Evolutionary conservation across 2,888 invertebrate species (phyloP), one percentile per base, ranked within the genome.

Genomic region (Chymomyza caudatula): DNA sequence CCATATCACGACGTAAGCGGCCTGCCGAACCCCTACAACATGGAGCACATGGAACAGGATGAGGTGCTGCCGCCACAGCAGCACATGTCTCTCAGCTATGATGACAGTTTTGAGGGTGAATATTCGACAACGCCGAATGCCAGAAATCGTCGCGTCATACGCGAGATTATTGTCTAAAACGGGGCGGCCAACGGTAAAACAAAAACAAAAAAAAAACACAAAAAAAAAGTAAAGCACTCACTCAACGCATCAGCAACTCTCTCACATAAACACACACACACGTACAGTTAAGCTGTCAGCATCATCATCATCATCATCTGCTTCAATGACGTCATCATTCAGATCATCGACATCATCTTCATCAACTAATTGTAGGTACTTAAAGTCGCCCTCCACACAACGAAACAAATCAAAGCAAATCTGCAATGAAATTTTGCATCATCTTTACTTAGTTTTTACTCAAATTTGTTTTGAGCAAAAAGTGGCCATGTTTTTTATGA

Each of bases 81-180:
- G 88, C 96, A 96, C 90, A 94, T 96, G 91, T 96, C 96, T 67
- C 93, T 97, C 82, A 95, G 96, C 89, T 97, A 97, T 91, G 97
- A 97, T 91, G 97, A 97, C 92, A 96, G 96, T 83, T 93, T 97
- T 60, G 97, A 97, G 91, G 96, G 96, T 72, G 97, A 97, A 61
- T 97, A 97, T 91, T 97, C 97, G 74, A 97, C 97, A 77, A 97
- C 97, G 79, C 97, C 97, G 72, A 97, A 97, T 92, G 96, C 97
- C 86, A 94, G 97, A 89, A 96, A 96, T 88, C 94, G 97, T 81
- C 93, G 97, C 89, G 97, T 97, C 91, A 97, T 97, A 88, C 94
- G 97, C 84, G 97, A 97, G 92, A 97, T 97, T 91, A 97, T 97
- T 91, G 97, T 97, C 88, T 91, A 90, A 62, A 58, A 17, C 37